These are phyloP conservation scores for Eupithecia pulchellata DNA, from an alignment of 2,888 invertebrate genomes.

Conservation along the genomic window DNA sequence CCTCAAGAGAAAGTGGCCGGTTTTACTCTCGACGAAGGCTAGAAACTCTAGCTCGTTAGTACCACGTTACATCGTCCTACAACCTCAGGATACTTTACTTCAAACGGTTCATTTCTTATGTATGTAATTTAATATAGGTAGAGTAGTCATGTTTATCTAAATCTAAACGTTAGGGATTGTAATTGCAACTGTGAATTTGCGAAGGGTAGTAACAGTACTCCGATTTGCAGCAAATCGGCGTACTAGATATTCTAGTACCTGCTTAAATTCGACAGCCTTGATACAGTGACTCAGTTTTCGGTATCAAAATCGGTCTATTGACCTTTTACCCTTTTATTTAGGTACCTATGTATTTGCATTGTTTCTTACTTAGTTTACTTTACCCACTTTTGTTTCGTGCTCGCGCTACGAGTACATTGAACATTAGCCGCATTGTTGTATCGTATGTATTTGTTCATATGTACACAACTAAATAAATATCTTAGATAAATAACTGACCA, in stretches of 20 bases:
- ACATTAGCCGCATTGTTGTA: constrained; percentile 18
- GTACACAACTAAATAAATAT: constrained; percentile 29
- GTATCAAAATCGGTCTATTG: constrained; percentile 76
- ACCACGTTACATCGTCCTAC: constrained; percentile 1
- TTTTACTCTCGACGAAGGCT: constrained; percentile 10
- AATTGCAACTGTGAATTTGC: constrained; percentile 61
- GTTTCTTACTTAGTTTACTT: constrained; percentile 63
- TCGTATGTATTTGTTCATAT: constrained; percentile 23
- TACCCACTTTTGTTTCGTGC: constrained; percentile 49
- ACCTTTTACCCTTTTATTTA: constrained; percentile 75
- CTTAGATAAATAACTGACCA: constrained; percentile 25
- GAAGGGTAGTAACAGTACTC: no score
- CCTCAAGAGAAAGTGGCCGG: constrained; percentile 9
- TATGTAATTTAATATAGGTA: neutral
- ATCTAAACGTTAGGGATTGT: constrained; percentile 28
- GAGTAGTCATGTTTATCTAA: constrained; percentile 10
- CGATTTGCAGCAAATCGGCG: constrained; percentile 48
- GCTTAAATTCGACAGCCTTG: constrained; percentile 78
- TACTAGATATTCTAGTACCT: constrained; percentile 54
- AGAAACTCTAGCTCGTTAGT: constrained; percentile 9
- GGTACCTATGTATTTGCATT: constrained; percentile 66
- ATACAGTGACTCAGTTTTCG: constrained; percentile 81
- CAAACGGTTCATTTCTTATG: neutral
- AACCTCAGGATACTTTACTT: neutral
- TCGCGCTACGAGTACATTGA: constrained; percentile 37